phyloP scores from a whole-genome alignment of 2,888 invertebrate species.

The Parthenolecanium corni region DNA sequence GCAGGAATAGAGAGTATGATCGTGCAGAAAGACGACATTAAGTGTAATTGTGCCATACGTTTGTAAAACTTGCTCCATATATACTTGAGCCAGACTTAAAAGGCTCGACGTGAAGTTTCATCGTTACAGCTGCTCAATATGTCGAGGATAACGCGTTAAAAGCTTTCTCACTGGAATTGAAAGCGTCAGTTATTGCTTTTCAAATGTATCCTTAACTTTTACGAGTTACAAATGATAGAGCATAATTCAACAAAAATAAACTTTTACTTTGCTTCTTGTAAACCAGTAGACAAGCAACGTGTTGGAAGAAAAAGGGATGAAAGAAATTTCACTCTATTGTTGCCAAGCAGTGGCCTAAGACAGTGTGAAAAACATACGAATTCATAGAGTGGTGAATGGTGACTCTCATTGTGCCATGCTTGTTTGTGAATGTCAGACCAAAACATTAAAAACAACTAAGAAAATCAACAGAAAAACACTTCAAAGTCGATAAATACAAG shows the following conservation, averaged over 20 bases:
- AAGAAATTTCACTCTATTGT: too few species aligned
- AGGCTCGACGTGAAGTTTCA: slow-evolving; percentile 24
- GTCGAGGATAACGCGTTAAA: slow-evolving; percentile 24
- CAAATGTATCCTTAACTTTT: slow-evolving; percentile 26
- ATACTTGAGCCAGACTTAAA: slow-evolving; percentile 16
- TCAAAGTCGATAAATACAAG: too few species aligned
- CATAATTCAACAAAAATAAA: slow-evolving; percentile 18
- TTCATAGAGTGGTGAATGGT: too few species aligned
- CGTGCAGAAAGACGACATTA: slow-evolving; percentile 3
- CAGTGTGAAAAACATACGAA: too few species aligned
- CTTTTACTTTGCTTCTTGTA: background rate
- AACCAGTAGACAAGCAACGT: too few species aligned
- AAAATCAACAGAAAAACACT: too few species aligned
- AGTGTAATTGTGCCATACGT: slow-evolving; percentile 21
- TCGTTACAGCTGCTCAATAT: slow-evolving; percentile 23
- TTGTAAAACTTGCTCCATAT: slow-evolving; percentile 13
- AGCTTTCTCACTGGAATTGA: slow-evolving; percentile 27
- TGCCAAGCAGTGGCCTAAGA: too few species aligned
- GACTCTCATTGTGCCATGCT: too few species aligned
- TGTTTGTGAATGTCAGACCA: too few species aligned
- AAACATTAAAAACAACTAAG: too few species aligned
- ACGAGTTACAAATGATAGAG: slow-evolving; percentile 23
- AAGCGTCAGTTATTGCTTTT: slow-evolving; percentile 25
- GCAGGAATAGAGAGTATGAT: background rate
- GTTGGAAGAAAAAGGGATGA: too few species aligned